Evolutionary conservation across 2,888 invertebrate species (phyloP), one percentile per base, ranked within the genome.

Genomic region (Glaucopsyche alexis): DNA sequence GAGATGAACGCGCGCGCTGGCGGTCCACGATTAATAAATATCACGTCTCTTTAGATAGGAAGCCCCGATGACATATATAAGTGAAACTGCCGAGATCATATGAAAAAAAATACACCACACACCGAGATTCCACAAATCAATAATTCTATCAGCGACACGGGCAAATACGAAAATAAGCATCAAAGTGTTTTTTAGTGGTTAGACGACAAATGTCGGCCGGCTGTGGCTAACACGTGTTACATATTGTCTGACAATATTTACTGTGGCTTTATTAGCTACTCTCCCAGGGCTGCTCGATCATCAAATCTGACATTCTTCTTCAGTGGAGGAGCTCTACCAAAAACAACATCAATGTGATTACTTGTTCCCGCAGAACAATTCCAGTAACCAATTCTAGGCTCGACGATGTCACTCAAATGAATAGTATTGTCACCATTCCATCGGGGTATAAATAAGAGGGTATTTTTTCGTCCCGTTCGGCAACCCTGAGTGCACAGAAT

Each of bases 91-190:
- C 86, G 88, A 81, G 82, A 80, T 81, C 79, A 82, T 80, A 83
- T 80, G 85, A 85, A 85, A 87, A 87, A 87, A 87, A 88, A 86
- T 47, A 85, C 79, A 85, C 85, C 87, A 88, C 89, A 88, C 89
- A 87, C 82, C 86, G 83, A 83, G 87, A 85, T 84, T 90, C 91
- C 86, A 87, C 88, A 88, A 90, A 92, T 88, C 89, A 85, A 91
- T 92, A 91, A 89, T 88, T 91, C 91, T 81, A 86, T 92, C 91
- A 87, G 84, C 91, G 84, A 84, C 82, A 80, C 83, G 77, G 83
- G 87, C 88, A 86, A 89, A 90, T 87, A 91, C 91, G 87, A 91
- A 91, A 92, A 92, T 92, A 91, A 90, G 87, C 90, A 87, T 91
- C 91, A 91, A 92, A 91, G 91, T 87, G 86, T 91, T 90, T 91